A percentile compares a stretch with the other conserved stretches of the same genome.
phyloP scores from a whole-genome alignment of 2,888 invertebrate genomes.

The Cephalotes varians region DNA sequence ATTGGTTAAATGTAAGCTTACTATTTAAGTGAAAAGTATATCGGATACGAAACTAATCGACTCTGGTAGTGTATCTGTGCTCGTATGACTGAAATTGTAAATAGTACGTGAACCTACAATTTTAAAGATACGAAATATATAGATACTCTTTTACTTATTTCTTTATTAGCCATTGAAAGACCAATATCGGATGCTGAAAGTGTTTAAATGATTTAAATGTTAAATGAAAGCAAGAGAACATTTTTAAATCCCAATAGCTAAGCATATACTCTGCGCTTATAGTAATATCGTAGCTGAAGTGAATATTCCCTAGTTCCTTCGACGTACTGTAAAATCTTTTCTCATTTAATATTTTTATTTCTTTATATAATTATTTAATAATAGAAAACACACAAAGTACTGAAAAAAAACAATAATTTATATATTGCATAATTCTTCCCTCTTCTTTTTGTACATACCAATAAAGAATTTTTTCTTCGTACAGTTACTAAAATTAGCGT shows the following conservation, averaged over 20 bases:
- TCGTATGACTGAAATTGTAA: slow-evolving; percentile 77
- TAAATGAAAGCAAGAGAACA: slow-evolving; percentile 70
- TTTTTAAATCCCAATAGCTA: slow-evolving; percentile 74
- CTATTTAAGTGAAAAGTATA: slow-evolving; percentile 69
- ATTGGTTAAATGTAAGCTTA: slow-evolving; percentile 65
- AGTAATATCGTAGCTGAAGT: slow-evolving; percentile 70
- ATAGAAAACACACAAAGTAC: slow-evolving; percentile 66
- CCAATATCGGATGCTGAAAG: slow-evolving; percentile 74
- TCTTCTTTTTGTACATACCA: slow-evolving; percentile 75
- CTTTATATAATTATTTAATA: slow-evolving; percentile 68
- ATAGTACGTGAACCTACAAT: slow-evolving; percentile 71
- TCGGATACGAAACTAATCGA: slow-evolving; percentile 63
- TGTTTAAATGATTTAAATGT: slow-evolving; percentile 70
- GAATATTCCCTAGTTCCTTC: slow-evolving; percentile 72
- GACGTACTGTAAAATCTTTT: slow-evolving; percentile 60
- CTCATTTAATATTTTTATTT: slow-evolving; percentile 69
- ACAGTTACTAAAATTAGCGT: slow-evolving; percentile 75
- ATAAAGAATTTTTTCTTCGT: slow-evolving; percentile 64
- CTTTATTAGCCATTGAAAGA: slow-evolving; percentile 70
- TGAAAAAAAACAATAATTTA: slow-evolving; percentile 74
- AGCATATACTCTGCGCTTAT: slow-evolving; percentile 73
- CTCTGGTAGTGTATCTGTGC: slow-evolving; percentile 69
- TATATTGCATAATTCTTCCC: slow-evolving; percentile 73
- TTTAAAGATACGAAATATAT: slow-evolving; percentile 66
- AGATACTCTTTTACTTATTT: slow-evolving; percentile 71